phyloP scores from a whole-genome alignment of 2,113 vertebrate species.

The Hypocryptadius cinnamomeus region DNA sequence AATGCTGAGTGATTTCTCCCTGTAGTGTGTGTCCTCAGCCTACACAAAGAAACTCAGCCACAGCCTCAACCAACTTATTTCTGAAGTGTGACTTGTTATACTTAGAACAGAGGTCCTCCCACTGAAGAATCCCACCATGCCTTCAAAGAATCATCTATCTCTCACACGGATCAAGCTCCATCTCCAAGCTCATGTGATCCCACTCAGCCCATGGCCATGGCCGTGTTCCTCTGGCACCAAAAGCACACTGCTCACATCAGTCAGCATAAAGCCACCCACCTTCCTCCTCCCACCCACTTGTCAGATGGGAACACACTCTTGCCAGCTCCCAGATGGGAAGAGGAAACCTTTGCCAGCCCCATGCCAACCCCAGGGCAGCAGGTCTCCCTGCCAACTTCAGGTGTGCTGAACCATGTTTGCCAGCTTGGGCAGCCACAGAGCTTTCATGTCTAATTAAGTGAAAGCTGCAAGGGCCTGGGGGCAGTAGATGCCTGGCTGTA shows the following conservation, averaged over 20 bases:
- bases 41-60: neutral
- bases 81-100: neutral
- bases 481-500: neutral
- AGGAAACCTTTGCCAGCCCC: neutral
- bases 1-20: neutral
- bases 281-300: accelerated
- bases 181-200: neutral
- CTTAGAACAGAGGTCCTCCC: neutral
- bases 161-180: neutral
- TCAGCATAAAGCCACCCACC: neutral
- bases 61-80: neutral
- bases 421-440: neutral
- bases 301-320: neutral
- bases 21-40: neutral
- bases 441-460: neutral
- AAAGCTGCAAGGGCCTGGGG: neutral
- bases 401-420: neutral
- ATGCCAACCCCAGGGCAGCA: neutral
- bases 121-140: neutral
- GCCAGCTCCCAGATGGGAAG: neutral
- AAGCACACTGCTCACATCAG: neutral
- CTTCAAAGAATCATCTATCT: neutral
- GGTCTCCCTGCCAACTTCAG: neutral
- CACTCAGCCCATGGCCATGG: neutral
- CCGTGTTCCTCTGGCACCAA: neutral